Conservation (phyloP, 2,888 invertebrate genomes). For the Ganaspis brasiliensis region DNA sequence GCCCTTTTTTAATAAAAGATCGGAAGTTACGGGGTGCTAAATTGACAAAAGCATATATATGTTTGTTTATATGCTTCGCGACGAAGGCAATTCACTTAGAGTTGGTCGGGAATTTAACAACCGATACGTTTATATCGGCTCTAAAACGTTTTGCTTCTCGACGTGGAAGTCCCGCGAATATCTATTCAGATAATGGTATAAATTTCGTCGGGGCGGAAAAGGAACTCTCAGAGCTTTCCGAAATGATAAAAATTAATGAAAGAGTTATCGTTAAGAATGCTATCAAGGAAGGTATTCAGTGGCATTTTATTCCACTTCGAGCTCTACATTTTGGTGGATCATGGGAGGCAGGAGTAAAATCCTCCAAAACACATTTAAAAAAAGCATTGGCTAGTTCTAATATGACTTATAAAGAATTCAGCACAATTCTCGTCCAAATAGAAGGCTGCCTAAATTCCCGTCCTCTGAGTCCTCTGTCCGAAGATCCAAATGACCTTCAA, state of each 20-base stretch:
- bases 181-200: constrained; percentile 56
- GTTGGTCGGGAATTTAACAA: constrained; percentile 52
- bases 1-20: constrained; percentile 28
- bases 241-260: no score
- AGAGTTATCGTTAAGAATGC: no score
- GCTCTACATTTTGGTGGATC: no score
- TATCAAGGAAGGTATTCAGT: no score
- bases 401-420: no score
- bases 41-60: constrained; percentile 3
- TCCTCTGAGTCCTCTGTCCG: neutral
- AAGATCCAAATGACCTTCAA: neutral
- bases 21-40: neutral
- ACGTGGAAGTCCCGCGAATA: constrained; percentile 31
- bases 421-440: no score
- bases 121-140: constrained; percentile 54
- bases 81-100: constrained; percentile 51
- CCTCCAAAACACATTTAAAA: no score
- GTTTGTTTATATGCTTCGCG: constrained; percentile 23
- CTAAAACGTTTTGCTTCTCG: constrained; percentile 51
- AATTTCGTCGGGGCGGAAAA: constrained; percentile 57
- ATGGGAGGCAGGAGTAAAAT: no score
- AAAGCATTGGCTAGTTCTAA: no score
- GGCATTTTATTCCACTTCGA: no score
- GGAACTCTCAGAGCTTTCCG: no score
- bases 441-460: no score